These are phyloP conservation scores for Phortica okadai DNA, from an alignment of 2,888 invertebrate genomes.

Conservation along the genomic window DNA sequence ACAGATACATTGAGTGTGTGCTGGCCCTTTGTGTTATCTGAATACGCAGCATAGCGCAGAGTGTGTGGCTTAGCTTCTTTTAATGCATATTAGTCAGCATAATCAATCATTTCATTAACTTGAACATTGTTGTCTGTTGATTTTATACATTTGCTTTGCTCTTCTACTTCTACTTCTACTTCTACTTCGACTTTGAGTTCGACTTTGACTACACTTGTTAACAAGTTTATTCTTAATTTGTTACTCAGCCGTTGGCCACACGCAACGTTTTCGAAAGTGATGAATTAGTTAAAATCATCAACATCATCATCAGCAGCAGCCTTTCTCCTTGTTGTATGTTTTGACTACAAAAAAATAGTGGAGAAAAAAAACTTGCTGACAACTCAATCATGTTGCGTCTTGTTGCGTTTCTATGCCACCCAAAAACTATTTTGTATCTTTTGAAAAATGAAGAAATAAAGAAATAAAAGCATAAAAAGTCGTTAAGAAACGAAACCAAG, in stretches of 20 bases:
- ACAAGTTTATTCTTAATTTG: slow-evolving; percentile 14
- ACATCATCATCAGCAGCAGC: not conserved
- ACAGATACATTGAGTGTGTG: not conserved
- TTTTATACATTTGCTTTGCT: not conserved
- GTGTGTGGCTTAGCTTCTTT: not conserved
- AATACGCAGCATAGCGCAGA: not conserved
- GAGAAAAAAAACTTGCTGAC: not conserved
- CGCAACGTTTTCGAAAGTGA: slow-evolving; percentile 16
- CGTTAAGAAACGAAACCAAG: not conserved
- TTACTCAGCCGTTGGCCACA: not conserved
- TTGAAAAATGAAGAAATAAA: slow-evolving; percentile 17
- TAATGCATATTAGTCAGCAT: not conserved
- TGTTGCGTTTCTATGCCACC: not conserved
- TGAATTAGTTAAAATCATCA: not conserved
- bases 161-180: not conserved
- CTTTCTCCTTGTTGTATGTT: too few species aligned
- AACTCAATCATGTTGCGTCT: slow-evolving; percentile 13
- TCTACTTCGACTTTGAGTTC: not conserved
- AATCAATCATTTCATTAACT: slow-evolving; percentile 29
- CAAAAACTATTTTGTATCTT: slow-evolving; percentile 19
- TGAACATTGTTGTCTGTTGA: not conserved
- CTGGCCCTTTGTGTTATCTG: not conserved
- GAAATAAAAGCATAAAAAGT: not conserved
- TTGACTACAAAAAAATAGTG: too few species aligned
- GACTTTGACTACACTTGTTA: slow-evolving; percentile 17